These are phyloP conservation scores for Echiichthys vipera DNA, from an alignment of 2,797 vertebrate species.

Conservation along the genomic window DNA sequence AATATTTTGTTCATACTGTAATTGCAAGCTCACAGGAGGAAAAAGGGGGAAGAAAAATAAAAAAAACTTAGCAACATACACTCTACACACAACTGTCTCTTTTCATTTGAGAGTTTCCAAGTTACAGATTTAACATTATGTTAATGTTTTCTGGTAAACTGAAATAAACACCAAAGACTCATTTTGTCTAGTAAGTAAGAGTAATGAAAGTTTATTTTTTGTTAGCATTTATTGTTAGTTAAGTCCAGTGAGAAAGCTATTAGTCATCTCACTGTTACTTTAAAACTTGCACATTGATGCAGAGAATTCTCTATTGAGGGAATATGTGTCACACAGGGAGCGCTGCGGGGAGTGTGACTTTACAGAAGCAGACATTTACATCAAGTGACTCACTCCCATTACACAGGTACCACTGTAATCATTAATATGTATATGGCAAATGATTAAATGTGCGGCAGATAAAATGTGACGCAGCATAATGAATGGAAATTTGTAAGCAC, in stretches of 20 bases:
- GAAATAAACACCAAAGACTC: not conserved
- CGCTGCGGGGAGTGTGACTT: constrained; percentile 71
- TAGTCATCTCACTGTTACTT: constrained; percentile 22
- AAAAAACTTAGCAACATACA: not conserved
- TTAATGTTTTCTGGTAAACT: not conserved
- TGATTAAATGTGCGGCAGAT: constrained; percentile 91
- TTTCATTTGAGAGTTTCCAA: not conserved
- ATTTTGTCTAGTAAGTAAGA: not conserved
- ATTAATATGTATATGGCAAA: constrained; percentile 92
- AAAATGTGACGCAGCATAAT: constrained; percentile 92
- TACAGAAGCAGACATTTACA: constrained; percentile 83
- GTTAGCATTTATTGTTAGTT: not conserved
- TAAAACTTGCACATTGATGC: constrained; percentile 12
- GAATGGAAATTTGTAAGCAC: constrained; percentile 88
- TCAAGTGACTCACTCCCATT: constrained; percentile 81
- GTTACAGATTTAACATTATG: not conserved
- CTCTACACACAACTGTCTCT: not conserved
- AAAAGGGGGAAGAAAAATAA: too few species aligned
- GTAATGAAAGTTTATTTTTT: not conserved
- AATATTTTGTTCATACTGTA: constrained; percentile 37
- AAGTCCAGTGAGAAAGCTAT: not conserved
- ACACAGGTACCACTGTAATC: constrained; percentile 89
- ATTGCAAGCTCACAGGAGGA: constrained; percentile 32
- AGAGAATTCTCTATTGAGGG: constrained; percentile 12
- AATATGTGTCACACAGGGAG: constrained; percentile 41